Base-by-base conservation (phyloP, 2,888 invertebrate genomes). In the Chrysotoxum bicinctum region DNA sequence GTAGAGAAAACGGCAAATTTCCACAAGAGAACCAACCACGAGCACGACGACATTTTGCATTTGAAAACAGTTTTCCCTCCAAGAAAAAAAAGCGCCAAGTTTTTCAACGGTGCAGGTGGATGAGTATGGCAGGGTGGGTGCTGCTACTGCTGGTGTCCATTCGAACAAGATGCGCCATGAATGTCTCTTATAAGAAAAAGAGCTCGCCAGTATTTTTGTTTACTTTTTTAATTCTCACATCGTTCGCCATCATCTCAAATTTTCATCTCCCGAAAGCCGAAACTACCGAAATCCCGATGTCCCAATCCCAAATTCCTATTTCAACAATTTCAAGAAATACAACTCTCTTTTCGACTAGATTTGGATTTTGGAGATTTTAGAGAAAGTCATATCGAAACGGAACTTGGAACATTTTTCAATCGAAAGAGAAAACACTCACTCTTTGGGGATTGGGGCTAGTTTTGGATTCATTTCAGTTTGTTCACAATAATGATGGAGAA, bases 181-280 rank as follows among this genome's bases (percentile, higher is more conserved):
- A 75, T 30, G 32, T 40, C 50, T 68, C 62, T 73, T 40, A 37
- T 19, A 64, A 40, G 40, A 45, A 60, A 62, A 40, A 69, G 23
- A 50, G 58, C 58, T 64, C 32, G 16, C 52, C 37, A 54, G 21
- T 26, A 66, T 35, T 54, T 83, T 74, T 68, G 60, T 74, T 80
- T 78, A 73, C 66, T 66, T 66, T 58, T 66, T 50, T 66, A n/a
- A n/a, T 50, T 50, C 50, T 23, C 48, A 21, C 66, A 21, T 21
- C 35, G 64, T 75, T 43, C 64, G 43, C 52, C 30, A 62, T 58
- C 30, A 62, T 62, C 35, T 35, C 54, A 58, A 16, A 60, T 62
- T 30, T 16, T 30, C 16, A 43, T 19, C n/a, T 43, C n/a, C 16
- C 14, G 21, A 45, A 48, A 26, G 14, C 19, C 21, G 6, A 58